These are phyloP conservation scores for Sebastes flavidus DNA, from an alignment of 2,797 vertebrate species.

Conservation along the genomic window DNA sequence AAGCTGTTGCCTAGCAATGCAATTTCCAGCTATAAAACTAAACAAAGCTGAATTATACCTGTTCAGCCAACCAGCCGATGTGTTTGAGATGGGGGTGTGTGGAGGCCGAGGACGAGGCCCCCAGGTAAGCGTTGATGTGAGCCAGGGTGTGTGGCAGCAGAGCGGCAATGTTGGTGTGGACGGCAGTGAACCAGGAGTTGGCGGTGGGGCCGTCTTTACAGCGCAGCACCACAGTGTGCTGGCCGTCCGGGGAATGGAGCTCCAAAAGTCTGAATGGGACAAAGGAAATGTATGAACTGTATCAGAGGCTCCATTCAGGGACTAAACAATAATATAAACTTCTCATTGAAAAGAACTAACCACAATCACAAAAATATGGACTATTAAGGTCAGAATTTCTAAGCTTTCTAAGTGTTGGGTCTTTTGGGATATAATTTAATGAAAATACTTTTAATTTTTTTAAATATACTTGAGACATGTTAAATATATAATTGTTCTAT, in stretches of 20 bases:
- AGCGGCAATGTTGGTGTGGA: conserved; percentile 94
- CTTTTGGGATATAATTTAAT: background rate
- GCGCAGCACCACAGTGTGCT: conserved; percentile 93
- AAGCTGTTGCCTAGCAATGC: background rate
- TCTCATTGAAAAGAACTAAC: background rate
- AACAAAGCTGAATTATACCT: conserved; percentile 78
- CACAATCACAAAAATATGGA: background rate
- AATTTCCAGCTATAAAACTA: background rate
- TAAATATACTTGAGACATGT: background rate
- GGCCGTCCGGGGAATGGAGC: conserved; percentile 94
- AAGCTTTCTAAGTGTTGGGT: background rate
- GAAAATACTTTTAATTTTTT: background rate
- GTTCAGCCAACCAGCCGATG: conserved; percentile 94
- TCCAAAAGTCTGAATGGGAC: conserved; percentile 87
- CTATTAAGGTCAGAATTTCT: background rate
- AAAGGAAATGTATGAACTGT: background rate
- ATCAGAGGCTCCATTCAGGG: background rate
- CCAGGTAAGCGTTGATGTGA: conserved; percentile 91
- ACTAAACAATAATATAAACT: background rate
- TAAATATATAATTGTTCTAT: background rate
- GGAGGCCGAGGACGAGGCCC: conserved; percentile 72
- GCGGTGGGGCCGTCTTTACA: conserved; percentile 91
- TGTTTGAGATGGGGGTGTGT: conserved; percentile 90
- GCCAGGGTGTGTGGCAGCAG: conserved; percentile 93
- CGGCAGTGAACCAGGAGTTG: conserved; percentile 93